A percentile compares a stretch with the other conserved stretches of the same genome.
Evolutionary conservation across 2,113 vertebrate species (phyloP).

Genomic region (Noturus placidus): DNA sequence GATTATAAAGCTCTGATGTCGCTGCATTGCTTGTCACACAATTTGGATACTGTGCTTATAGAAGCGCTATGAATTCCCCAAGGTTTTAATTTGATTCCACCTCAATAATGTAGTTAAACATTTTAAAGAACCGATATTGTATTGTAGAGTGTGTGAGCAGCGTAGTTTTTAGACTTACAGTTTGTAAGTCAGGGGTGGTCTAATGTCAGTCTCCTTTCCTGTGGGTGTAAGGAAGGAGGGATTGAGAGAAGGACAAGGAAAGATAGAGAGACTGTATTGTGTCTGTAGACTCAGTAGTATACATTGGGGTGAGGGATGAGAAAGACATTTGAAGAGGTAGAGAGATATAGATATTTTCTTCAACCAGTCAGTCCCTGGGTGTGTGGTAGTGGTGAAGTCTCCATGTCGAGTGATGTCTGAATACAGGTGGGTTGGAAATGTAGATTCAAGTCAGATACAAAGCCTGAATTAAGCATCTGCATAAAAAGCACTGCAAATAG

Average conservation of each 20-base stretch:
- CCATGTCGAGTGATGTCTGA: neutral
- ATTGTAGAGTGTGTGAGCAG: neutral
- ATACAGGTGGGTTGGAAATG: neutral
- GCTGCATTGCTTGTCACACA: neutral
- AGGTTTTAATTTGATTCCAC: too few species aligned
- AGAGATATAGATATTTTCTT: neutral
- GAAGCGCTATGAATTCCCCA: neutral
- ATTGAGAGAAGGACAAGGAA: constrained; percentile 8
- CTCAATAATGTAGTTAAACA: neutral
- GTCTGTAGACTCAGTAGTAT: constrained; percentile 12
- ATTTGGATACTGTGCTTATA: neutral
- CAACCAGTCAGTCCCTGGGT: neutral
- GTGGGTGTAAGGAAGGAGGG: constrained; percentile 1
- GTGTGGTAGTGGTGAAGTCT: neutral
- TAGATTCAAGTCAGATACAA: neutral
- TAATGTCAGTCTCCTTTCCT: constrained; percentile 25
- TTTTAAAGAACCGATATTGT: neutral
- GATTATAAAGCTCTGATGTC: constrained; percentile 14
- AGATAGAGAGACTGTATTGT: constrained; percentile 1
- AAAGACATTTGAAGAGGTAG: neutral
- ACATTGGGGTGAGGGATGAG: neutral
- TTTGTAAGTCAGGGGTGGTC: constrained; percentile 19
- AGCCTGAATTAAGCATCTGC: neutral
- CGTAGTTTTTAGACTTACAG: neutral
- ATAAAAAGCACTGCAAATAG: neutral